Evolutionary conservation across 2,888 invertebrate species (phyloP).

Genomic region (Tuberolachnus salignus): DNA sequence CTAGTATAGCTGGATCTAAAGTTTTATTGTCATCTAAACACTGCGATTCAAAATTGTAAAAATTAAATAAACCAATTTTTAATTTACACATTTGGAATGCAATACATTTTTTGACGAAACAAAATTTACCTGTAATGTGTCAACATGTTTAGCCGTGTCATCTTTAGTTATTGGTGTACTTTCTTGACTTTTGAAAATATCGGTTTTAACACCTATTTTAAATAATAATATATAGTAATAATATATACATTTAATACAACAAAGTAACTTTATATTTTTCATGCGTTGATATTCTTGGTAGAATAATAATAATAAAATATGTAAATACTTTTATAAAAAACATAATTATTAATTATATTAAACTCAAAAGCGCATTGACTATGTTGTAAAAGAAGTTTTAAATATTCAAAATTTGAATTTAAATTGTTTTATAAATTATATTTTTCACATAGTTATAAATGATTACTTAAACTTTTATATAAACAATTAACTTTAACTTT

Average conservation of each 20-base stretch:
- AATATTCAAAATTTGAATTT: no score
- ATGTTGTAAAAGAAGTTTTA: no score
- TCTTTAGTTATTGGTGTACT: constrained; percentile 32
- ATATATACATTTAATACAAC: not conserved
- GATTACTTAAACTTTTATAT: no score
- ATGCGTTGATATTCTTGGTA: no score
- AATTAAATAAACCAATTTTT: not conserved
- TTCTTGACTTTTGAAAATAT: constrained; percentile 48
- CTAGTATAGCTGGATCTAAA: constrained; percentile 46
- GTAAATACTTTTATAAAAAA: no score
- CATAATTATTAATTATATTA: no score
- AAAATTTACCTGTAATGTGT: constrained; percentile 37
- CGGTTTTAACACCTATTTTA: constrained; percentile 45
- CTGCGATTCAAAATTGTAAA: constrained; percentile 13
- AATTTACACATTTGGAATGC: not conserved
- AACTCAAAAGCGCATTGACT: no score
- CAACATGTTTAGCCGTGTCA: constrained; percentile 24
- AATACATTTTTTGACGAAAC: not conserved
- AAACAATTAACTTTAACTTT: no score
- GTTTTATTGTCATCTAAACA: not conserved
- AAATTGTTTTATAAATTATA: no score
- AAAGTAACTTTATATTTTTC: not conserved
- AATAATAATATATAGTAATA: no score
- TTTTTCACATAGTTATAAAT: no score
- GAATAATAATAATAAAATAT: no score